Evolutionary conservation across 2,888 invertebrate species (phyloP).

Genomic region (Eupithecia insigniata): DNA sequence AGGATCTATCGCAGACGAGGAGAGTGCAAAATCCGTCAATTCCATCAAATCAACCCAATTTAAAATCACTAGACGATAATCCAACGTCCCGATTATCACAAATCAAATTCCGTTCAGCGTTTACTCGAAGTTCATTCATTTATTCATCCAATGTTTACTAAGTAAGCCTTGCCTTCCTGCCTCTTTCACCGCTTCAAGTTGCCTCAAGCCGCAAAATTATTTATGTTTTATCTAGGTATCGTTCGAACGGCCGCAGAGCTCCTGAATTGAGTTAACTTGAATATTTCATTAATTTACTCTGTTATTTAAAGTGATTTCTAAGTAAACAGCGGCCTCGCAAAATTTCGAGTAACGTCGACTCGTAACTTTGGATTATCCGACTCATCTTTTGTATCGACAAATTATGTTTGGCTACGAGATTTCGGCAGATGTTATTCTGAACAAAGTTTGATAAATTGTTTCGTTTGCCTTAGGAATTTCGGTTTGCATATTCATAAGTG

Average conservation of each 20-base stretch:
- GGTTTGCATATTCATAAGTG: slow-evolving; percentile 32
- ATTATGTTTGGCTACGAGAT: slow-evolving; percentile 62
- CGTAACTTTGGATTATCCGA: slow-evolving; percentile 55
- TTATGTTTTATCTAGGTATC: slow-evolving; percentile 58
- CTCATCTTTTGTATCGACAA: slow-evolving; percentile 63
- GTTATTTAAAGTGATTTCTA: slow-evolving; percentile 68
- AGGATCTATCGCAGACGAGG: not conserved
- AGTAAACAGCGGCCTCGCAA: slow-evolving; percentile 64
- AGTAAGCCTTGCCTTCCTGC: slow-evolving; percentile 50
- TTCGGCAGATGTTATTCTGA: slow-evolving; percentile 52
- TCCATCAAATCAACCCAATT: slow-evolving; percentile 32
- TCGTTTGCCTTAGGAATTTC: slow-evolving; percentile 42
- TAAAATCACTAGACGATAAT: slow-evolving; percentile 35
- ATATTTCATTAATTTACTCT: slow-evolving; percentile 75
- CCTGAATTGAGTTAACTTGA: slow-evolving; percentile 68
- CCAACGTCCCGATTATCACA: slow-evolving; percentile 37
- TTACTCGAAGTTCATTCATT: slow-evolving; percentile 58
- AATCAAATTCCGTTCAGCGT: slow-evolving; percentile 44
- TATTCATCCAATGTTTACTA: slow-evolving; percentile 70
- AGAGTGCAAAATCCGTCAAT: slow-evolving; percentile 16
- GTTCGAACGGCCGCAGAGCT: slow-evolving; percentile 49
- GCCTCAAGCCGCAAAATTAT: slow-evolving; percentile 57
- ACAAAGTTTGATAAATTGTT: slow-evolving; percentile 52
- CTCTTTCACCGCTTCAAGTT: slow-evolving; percentile 48
- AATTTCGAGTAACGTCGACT: slow-evolving; percentile 49